Evolutionary conservation across 2,113 vertebrate genomes (phyloP).

Genomic region (Enhydra lutris): DNA sequence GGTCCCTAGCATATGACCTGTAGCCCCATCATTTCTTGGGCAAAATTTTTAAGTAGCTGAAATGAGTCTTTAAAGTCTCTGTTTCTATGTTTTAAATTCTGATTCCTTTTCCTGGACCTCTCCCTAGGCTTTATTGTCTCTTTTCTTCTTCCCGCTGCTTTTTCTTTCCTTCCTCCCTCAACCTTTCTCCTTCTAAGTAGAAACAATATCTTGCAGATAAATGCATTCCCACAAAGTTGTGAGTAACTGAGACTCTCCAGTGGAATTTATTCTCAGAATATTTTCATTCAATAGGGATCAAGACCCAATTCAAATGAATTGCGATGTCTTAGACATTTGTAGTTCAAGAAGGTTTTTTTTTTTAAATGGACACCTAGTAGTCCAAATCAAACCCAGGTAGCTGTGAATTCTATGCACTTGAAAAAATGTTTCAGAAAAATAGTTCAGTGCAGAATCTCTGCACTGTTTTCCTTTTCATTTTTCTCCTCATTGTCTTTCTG

Average conservation of each 20-base stretch:
- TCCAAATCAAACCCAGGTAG: neutral
- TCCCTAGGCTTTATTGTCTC: neutral
- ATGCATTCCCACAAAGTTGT: neutral
- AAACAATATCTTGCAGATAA: neutral
- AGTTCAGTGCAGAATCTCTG: neutral
- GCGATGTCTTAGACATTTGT: neutral
- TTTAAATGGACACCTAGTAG: neutral
- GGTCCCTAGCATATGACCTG: neutral
- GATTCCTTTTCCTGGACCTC: neutral
- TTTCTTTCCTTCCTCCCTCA: neutral
- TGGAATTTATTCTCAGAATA: neutral
- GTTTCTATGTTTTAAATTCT: neutral
- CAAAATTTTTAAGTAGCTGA: neutral
- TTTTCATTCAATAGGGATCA: conserved; percentile 8
- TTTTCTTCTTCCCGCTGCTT: neutral
- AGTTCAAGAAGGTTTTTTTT: neutral
- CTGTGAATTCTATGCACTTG: neutral
- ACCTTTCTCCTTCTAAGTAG: neutral
- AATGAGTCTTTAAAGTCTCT: neutral
- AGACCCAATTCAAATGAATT: neutral
- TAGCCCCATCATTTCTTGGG: neutral
- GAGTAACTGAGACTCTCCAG: neutral
- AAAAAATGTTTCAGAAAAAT: neutral
- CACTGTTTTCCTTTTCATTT: neutral
- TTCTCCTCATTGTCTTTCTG: neutral